phyloP scores from a whole-genome alignment of 2,113 vertebrate species.

The Tauraco erythrolophus region DNA sequence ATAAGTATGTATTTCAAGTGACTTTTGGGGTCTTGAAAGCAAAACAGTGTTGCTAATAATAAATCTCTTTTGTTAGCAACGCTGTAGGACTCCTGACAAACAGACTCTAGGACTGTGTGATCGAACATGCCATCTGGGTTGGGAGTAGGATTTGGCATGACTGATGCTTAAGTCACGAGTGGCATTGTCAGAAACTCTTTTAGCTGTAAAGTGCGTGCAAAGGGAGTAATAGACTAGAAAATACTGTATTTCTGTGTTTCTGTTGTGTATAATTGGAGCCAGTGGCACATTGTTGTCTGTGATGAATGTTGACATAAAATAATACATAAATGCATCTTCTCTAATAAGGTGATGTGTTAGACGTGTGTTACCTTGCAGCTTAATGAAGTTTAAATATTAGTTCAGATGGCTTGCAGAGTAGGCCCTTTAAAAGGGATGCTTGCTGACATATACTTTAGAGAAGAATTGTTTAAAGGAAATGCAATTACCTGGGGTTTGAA shows the following conservation, averaged over 20 bases:
- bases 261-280: not conserved
- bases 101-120: accelerated
- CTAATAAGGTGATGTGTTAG: not conserved
- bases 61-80: not conserved
- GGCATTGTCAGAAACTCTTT: not conserved
- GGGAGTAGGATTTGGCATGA: not conserved
- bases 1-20: not conserved
- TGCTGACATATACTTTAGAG: not conserved
- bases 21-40: not conserved
- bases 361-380: not conserved
- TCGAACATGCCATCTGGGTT: not conserved
- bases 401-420: not conserved
- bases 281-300: not conserved
- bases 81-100: not conserved
- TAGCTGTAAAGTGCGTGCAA: not conserved
- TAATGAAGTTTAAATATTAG: not conserved
- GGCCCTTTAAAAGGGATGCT: not conserved
- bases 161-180: not conserved
- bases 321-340: not conserved
- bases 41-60: not conserved
- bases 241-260: not conserved
- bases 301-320: not conserved
- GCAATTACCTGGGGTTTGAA: not conserved
- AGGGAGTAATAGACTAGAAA: not conserved
- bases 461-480: not conserved